Evolutionary conservation across 2,888 invertebrate genomes (phyloP).

Genomic region (Chymomyza fuscimana): DNA sequence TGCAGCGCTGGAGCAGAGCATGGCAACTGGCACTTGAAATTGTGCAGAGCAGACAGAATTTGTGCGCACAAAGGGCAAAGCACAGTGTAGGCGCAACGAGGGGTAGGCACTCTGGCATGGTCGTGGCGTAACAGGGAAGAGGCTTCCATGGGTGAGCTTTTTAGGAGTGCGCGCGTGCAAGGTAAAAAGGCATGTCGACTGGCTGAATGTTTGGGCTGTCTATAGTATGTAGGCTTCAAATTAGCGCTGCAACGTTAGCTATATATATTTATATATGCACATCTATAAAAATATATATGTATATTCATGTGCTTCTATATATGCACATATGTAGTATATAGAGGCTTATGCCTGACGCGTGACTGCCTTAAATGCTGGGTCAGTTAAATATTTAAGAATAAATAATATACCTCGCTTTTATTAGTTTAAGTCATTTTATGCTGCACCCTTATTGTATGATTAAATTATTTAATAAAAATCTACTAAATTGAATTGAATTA

Average conservation of each 20-base stretch:
- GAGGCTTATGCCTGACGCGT: neutral
- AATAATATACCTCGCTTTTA: neutral
- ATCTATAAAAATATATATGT: constrained; percentile 11
- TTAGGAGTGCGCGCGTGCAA: constrained; percentile 37
- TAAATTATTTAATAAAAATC: no score
- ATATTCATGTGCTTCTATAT: constrained; percentile 30
- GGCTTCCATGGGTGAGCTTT: constrained; percentile 6
- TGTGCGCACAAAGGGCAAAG: constrained; percentile 41
- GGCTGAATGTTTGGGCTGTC: constrained; percentile 22
- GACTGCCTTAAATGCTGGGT: neutral
- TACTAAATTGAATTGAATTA: no score
- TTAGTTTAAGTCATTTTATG: neutral
- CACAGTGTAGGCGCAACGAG: neutral
- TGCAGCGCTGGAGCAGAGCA: neutral
- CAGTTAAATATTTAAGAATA: neutral
- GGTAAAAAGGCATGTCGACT: constrained; percentile 57
- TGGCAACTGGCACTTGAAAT: constrained; percentile 53
- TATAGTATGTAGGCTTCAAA: constrained; percentile 52
- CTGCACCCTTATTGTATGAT: neutral
- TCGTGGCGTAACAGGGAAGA: neutral
- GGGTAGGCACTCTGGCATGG: neutral
- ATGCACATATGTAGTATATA: constrained; percentile 9
- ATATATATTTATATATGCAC: constrained; percentile 18
- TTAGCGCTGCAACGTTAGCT: constrained; percentile 62
- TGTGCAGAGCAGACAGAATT: constrained; percentile 71